A percentile compares a stretch with the other conserved stretches of the same genome.
Evolutionary conservation across 2,797 vertebrate genomes (phyloP).

Genomic region (Leucoraja ocellata): DNA sequence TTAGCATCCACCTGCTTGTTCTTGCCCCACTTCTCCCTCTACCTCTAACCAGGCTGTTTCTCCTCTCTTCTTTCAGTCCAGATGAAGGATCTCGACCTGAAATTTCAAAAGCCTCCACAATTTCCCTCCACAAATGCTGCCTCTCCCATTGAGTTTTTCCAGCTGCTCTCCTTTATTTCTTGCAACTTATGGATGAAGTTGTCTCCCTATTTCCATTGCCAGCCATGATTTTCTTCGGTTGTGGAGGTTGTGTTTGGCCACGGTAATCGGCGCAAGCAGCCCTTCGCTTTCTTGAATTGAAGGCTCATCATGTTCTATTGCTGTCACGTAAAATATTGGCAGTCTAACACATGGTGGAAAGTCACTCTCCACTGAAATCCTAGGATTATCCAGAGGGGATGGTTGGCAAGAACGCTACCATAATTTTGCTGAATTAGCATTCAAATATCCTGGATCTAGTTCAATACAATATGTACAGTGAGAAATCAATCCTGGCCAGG

Average conservation of each 20-base stretch:
- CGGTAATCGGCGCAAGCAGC: too few relatives aligned
- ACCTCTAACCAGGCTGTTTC: too few relatives aligned
- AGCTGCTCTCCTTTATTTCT: too few relatives aligned
- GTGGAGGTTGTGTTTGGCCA: neutral
- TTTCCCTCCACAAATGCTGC: too few relatives aligned
- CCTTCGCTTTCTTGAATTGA: neutral
- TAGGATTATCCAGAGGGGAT: neutral
- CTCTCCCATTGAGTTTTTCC: too few relatives aligned
- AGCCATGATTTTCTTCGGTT: neutral
- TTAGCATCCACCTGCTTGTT: too few relatives aligned
- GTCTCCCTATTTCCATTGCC: neutral
- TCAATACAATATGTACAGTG: neutral
- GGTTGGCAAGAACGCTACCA: neutral
- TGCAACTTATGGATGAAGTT: neutral
- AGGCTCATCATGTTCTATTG: neutral
- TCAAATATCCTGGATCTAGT: neutral
- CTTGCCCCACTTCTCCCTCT: too few relatives aligned
- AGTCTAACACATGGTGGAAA: neutral
- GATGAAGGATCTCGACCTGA: too few relatives aligned
- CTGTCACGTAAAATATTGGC: neutral
- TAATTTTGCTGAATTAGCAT: slow-evolving; percentile 26
- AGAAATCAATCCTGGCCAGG: neutral
- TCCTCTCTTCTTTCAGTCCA: too few relatives aligned
- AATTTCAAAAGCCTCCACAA: too few relatives aligned
- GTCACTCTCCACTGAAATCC: slow-evolving; percentile 1